These are phyloP conservation scores for Pontoporia blainvillei DNA, from an alignment of 2,113 vertebrate species.

Conservation along the genomic window DNA sequence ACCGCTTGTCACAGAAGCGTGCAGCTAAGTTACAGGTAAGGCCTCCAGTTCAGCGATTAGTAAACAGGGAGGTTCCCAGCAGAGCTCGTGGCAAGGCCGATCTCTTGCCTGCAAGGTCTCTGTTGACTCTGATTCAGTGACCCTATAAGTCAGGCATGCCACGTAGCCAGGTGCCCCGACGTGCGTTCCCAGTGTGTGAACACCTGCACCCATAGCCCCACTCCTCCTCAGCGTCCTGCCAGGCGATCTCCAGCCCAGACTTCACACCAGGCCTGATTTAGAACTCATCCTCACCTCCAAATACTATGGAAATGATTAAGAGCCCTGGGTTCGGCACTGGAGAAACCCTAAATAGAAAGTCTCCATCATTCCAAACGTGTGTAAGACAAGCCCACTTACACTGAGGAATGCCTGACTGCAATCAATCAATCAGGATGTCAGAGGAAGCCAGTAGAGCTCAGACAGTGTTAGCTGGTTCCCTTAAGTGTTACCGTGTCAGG, in stretches of 20 bases:
- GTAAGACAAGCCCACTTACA: neutral
- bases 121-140: neutral
- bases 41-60: neutral
- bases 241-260: neutral
- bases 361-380: neutral
- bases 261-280: neutral
- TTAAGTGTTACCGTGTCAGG: too few species aligned
- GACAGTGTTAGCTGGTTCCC: too few species aligned
- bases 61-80: conserved; percentile 12
- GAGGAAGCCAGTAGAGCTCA: neutral
- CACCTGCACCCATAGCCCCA: neutral
- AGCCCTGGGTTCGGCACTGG: neutral
- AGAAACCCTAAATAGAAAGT: neutral
- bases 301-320: neutral
- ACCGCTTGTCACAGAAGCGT: neutral
- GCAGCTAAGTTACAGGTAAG: neutral
- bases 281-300: neutral
- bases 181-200: rapidly evolving
- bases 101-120: rapidly evolving
- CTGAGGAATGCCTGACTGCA: neutral
- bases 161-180: rapidly evolving
- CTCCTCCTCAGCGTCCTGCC: neutral
- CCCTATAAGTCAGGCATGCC: rapidly evolving
- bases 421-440: neutral
- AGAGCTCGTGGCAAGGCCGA: neutral